phyloP scores from a whole-genome alignment of 2,888 invertebrate species.

The Chaitophorus viminalis region DNA sequence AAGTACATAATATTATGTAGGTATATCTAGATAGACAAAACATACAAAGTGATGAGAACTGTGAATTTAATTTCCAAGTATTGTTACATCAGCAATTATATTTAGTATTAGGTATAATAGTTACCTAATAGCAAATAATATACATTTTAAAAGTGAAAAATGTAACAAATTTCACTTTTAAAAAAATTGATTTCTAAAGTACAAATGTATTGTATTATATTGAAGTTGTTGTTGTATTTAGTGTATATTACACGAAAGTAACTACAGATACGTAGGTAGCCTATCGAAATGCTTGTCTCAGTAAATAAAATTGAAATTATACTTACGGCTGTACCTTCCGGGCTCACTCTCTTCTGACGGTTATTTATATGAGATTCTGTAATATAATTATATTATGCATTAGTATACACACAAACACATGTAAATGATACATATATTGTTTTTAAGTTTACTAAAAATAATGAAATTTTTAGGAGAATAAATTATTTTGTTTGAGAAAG shows the following conservation, averaged over 20 bases:
- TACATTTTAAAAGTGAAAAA: too few relatives aligned
- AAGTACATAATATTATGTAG: too few relatives aligned
- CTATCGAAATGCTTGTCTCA: background rate
- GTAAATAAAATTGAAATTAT: background rate
- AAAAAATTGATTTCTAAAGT: background rate
- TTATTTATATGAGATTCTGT: constrained; percentile 28
- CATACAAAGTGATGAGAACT: too few relatives aligned
- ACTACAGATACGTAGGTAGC: too few relatives aligned
- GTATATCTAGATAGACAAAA: too few relatives aligned
- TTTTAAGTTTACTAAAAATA: background rate
- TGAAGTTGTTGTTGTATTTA: background rate
- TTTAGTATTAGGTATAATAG: too few relatives aligned
- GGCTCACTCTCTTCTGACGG: constrained; percentile 38
- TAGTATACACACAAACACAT: background rate
- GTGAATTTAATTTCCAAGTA: too few relatives aligned
- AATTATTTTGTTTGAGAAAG: background rate
- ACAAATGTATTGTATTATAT: background rate
- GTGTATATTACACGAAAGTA: background rate
- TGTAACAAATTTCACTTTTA: too few relatives aligned
- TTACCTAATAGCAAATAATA: too few relatives aligned
- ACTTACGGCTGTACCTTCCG: constrained; percentile 36
- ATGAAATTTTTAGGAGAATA: background rate
- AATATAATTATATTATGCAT: constrained; percentile 17
- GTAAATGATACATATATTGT: background rate
- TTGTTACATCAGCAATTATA: too few relatives aligned